phyloP scores from a whole-genome alignment of 2,888 invertebrate genomes.

The Pseudococcus viburni region DNA sequence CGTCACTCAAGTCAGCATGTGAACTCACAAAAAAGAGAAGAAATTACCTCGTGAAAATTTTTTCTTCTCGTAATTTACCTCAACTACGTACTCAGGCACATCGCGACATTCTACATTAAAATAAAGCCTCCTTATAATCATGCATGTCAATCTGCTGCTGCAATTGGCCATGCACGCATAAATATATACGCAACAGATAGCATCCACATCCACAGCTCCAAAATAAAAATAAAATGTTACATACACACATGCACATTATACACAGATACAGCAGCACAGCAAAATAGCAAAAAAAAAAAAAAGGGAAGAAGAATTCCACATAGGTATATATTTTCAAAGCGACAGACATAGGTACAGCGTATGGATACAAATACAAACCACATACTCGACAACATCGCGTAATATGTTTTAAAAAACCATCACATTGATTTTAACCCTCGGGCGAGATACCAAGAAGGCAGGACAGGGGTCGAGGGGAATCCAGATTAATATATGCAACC shows the following conservation, averaged over 20 bases:
- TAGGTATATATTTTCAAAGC: background rate
- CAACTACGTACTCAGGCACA: background rate
- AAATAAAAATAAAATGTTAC: background rate
- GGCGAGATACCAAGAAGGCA: background rate
- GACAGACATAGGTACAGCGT: background rate
- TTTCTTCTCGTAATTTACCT: background rate
- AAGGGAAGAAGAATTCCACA: constrained; percentile 4
- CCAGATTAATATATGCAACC: constrained; percentile 21
- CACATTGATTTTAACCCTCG: background rate
- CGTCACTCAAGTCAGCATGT: background rate
- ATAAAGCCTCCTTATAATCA: background rate
- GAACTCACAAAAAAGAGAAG: background rate
- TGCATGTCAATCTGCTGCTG: background rate
- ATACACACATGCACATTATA: background rate
- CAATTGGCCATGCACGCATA: constrained; percentile 3
- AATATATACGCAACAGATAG: background rate
- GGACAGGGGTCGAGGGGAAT: background rate
- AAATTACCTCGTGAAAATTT: constrained; percentile 8
- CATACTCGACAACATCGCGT: background rate
- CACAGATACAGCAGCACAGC: background rate
- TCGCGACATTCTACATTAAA: background rate
- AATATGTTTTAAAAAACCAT: constrained; percentile 19
- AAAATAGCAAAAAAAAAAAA: background rate
- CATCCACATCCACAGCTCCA: background rate
- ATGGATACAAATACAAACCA: background rate